Base-by-base conservation (phyloP, 2,113 vertebrate genomes). In the Gnathonemus longibarbis region DNA sequence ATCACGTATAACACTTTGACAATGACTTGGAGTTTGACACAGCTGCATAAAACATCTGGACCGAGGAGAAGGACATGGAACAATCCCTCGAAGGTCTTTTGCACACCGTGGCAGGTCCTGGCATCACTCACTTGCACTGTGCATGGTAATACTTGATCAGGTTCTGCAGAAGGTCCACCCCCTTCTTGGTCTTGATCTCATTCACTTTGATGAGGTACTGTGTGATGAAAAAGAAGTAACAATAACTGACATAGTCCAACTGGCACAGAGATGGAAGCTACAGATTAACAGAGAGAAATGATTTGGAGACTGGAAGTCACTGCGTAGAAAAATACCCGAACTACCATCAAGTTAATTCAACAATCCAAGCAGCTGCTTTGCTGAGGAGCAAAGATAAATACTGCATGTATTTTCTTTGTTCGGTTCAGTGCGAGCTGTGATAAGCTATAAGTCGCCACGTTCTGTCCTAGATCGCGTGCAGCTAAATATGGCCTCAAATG, bases 141-240 rank as follows among this genome's bases (percentile, higher is more conserved):
- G 97, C 97, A 35, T 97, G 97, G 35, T 97, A 98, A 95, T 98
- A 97, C 93, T 97, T 97, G 88, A 98, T 98, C 89, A 98, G 97
- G 92, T 98, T 98, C 94, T 98, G 97, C n/a, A 98, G 96, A 92
- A 98, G 96, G 88, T 98, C 97, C 94, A 98, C 97, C 17, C 97
- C 97, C 91, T 98, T 98, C 95, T 97, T 98, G 83, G 97, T 98
- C 95, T 98, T 98, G 94, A 98, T 97, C 95, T 98, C 97, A 91
- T 98, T 98, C 53, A 98, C 97, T 94, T 98, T 98, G 93, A 98
- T 98, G 90, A 98, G 96, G 94, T 98, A 98, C 97, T 98, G 95
- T 89, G 86, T 88, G 58, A 50, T 74, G 50, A 39, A 46, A 35
- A 87, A 50, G 88, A 21, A 89, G 42, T 35, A 56, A 19, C 4